Conservation (phyloP, 2,113 vertebrate genomes). For the Prunella himalayana region DNA sequence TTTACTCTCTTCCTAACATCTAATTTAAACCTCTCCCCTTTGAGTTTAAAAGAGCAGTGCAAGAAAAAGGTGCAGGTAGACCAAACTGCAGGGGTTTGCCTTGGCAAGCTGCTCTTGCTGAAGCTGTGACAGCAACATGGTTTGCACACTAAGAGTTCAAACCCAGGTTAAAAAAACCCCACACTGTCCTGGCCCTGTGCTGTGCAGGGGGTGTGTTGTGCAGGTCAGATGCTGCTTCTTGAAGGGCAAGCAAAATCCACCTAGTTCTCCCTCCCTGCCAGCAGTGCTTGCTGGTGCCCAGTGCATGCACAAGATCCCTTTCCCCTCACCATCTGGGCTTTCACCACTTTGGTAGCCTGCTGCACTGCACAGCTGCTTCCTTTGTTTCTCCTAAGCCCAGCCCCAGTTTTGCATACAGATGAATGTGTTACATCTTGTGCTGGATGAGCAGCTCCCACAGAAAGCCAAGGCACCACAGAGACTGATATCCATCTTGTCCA, state of each 20-base stretch:
- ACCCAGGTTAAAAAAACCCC: not conserved
- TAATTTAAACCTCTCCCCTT: not conserved
- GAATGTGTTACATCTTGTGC: not conserved
- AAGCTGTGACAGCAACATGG: not conserved
- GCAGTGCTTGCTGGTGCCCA: not conserved
- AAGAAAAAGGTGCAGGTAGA: not conserved
- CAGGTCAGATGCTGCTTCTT: not conserved
- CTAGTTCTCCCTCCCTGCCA: not conserved
- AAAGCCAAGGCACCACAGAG: rapidly evolving
- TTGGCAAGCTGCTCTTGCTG: not conserved
- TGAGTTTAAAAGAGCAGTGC: not conserved
- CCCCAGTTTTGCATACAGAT: not conserved
- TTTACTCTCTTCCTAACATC: not conserved
- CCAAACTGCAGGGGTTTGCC: not conserved
- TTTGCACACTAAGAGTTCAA: not conserved
- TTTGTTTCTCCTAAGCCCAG: not conserved
- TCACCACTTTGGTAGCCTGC: not conserved
- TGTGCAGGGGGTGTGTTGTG: rapidly evolving
- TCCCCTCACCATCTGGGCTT: not conserved
- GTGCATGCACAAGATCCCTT: rapidly evolving
- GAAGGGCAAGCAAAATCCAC: not conserved
- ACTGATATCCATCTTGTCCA: not conserved
- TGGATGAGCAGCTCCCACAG: not conserved
- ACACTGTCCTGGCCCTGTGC: not conserved
- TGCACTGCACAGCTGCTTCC: not conserved